These are phyloP conservation scores for Neogobius melanostomus DNA, from an alignment of 2,113 vertebrate species.

Conservation along the genomic window DNA sequence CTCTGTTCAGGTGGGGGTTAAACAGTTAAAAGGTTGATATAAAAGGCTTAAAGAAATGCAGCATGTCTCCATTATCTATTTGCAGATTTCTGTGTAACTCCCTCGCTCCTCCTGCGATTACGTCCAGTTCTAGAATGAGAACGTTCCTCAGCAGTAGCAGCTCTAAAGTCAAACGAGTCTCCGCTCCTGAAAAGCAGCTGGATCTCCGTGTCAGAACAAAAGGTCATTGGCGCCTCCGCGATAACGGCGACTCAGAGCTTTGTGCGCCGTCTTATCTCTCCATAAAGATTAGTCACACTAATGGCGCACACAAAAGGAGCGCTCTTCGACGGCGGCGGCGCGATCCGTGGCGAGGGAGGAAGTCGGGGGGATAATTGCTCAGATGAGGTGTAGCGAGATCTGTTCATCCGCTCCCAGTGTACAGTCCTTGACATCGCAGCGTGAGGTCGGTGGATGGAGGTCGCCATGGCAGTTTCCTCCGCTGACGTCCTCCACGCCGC, in stretches of 20 bases:
- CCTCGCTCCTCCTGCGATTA: no score
- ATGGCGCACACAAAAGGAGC: conserved; percentile 43
- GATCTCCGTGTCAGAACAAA: conserved; percentile 23
- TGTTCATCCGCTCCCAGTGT: conserved; percentile 33
- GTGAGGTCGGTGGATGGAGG: conserved; percentile 26
- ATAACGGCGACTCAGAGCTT: conserved; percentile 35
- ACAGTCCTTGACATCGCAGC: conserved; percentile 43
- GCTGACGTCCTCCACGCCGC: not conserved
- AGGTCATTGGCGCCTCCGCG: conserved; percentile 19
- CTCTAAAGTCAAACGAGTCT: not conserved
- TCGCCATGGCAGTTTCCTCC: conserved; percentile 16
- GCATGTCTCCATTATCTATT: no score
- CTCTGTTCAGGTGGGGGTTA: no score
- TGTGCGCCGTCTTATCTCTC: conserved; percentile 49
- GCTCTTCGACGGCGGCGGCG: conserved; percentile 33
- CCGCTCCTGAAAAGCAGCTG: conserved; percentile 6
- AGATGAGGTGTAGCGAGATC: conserved; percentile 46
- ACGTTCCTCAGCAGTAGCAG: not conserved
- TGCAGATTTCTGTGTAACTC: no score
- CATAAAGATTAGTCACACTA: conserved; percentile 56
- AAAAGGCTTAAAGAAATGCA: no score
- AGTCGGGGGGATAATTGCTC: conserved; percentile 54
- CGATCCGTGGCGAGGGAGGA: conserved; percentile 34
- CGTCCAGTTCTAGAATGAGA: no score
- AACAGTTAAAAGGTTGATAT: no score